phyloP scores from a whole-genome alignment of 2,888 invertebrate genomes.

The Apamea epomidion region DNA sequence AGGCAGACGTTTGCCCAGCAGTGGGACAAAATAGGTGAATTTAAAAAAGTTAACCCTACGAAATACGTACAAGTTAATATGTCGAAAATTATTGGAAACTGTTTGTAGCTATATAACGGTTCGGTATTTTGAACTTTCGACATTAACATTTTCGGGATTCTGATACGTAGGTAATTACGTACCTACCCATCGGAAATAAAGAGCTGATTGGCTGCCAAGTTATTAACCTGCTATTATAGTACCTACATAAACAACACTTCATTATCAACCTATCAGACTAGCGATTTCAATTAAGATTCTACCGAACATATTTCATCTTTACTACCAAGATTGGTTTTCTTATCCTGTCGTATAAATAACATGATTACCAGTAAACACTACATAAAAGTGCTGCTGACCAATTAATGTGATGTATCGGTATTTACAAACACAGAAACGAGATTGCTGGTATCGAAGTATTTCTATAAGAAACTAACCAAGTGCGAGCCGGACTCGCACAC shows the following conservation, averaged over 20 bases:
- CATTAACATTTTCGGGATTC: background rate
- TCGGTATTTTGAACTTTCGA: background rate
- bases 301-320: slow-evolving; percentile 32
- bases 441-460: slow-evolving; percentile 35
- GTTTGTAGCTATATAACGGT: too few species aligned
- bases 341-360: slow-evolving; percentile 49
- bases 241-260: background rate
- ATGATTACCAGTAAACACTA: slow-evolving; percentile 45
- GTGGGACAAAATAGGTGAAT: too few species aligned
- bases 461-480: slow-evolving; percentile 20
- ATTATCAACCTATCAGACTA: slow-evolving; percentile 7
- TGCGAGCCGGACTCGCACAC: rapidly evolving
- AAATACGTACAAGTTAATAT: too few species aligned
- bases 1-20: too few species aligned
- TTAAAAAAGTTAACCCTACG: too few species aligned
- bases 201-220: too few species aligned
- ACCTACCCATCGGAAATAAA: background rate
- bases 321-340: slow-evolving; percentile 45
- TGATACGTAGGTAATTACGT: background rate
- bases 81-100: too few species aligned
- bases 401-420: slow-evolving; percentile 50
- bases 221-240: background rate
- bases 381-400: slow-evolving; percentile 48
- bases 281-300: slow-evolving; percentile 48
- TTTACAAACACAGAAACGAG: slow-evolving; percentile 49